phyloP scores from a whole-genome alignment of 2,888 invertebrate genomes.

The Clistopyga incitator region DNA sequence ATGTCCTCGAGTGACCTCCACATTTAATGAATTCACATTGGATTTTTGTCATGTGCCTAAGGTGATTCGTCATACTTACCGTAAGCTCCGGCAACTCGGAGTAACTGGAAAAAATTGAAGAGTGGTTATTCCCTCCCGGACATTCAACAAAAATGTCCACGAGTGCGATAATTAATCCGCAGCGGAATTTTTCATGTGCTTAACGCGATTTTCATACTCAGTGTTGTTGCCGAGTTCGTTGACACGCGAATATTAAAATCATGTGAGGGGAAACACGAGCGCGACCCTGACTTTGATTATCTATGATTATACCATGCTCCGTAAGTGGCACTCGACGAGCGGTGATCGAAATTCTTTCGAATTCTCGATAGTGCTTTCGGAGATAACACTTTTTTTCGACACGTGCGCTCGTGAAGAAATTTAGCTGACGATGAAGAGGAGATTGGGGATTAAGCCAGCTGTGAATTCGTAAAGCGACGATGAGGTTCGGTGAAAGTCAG shows the following conservation, averaged over 20 bases:
- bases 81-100: neutral
- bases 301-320: constrained; percentile 25
- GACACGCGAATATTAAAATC: constrained; percentile 57
- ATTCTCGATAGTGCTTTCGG: constrained; percentile 16
- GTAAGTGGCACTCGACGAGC: constrained; percentile 27
- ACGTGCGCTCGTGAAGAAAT: neutral
- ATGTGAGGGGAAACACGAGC: constrained; percentile 9
- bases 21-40: too few species aligned
- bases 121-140: neutral
- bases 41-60: too few species aligned
- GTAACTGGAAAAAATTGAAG: neutral
- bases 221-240: constrained; percentile 50
- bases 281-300: constrained; percentile 45
- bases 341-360: constrained; percentile 16
- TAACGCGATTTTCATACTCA: neutral
- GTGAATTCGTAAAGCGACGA: neutral
- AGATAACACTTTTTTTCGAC: constrained; percentile 7
- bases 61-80: too few species aligned
- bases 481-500: constrained; percentile 57
- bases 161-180: neutral
- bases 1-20: too few species aligned
- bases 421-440: neutral
- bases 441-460: neutral
- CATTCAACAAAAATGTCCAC: neutral
- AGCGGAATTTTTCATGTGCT: neutral